These are phyloP conservation scores for Oriolus oriolus DNA, from an alignment of 2,113 vertebrate genomes.

Conservation along the genomic window DNA sequence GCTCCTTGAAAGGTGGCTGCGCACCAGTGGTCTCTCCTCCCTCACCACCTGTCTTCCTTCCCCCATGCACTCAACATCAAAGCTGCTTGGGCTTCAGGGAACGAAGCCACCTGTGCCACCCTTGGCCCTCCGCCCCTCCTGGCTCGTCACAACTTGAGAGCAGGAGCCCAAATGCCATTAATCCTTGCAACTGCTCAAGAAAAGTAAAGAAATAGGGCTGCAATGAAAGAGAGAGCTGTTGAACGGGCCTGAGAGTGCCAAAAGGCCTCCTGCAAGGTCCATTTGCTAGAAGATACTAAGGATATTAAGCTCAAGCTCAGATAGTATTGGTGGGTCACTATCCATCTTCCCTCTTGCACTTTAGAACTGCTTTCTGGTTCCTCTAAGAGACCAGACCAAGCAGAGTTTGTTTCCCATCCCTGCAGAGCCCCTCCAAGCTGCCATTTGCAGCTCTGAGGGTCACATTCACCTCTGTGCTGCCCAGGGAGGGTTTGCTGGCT, in stretches of 20 bases:
- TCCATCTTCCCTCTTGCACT: accelerated
- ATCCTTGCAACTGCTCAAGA: accelerated
- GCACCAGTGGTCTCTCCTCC: neutral
- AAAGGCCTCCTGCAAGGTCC: neutral
- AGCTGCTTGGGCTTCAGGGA: neutral
- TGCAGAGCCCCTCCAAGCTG: neutral
- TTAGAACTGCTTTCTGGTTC: neutral
- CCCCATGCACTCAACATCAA: neutral
- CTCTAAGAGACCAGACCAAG: neutral
- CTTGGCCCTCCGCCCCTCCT: neutral
- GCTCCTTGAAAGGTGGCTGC: neutral
- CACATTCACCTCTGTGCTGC: neutral
- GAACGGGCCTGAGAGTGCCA: neutral
- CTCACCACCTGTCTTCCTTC: neutral
- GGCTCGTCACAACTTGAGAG: neutral
- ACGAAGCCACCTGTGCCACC: neutral
- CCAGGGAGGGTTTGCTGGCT: neutral
- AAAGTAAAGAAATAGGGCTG: neutral
- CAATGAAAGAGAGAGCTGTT: neutral
- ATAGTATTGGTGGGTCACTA: neutral
- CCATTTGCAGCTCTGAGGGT: neutral
- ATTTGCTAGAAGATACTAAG: neutral
- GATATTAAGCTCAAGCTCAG: neutral
- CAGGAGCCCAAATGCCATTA: neutral
- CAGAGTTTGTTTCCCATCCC: neutral